Evolutionary conservation across 2,797 vertebrate genomes (phyloP), one percentile per base, ranked within the genome.

Genomic region (Pangasius macronema): DNA sequence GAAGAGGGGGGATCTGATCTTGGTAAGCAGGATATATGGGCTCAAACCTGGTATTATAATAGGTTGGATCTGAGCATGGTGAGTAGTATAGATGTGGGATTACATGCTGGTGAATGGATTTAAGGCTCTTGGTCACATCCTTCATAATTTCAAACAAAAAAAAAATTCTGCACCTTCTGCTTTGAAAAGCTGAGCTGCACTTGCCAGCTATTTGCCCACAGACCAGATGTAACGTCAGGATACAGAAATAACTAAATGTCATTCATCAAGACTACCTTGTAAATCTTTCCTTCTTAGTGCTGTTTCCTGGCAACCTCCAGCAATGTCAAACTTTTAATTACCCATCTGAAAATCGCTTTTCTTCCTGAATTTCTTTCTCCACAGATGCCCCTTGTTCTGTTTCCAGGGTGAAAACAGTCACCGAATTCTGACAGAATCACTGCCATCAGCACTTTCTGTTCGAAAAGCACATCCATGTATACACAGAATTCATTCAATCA

Each of bases 241-340:
- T 75, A 85, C 57, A 82, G 30, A 76, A 82, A 87, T 83, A 83
- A 18, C 36, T 61, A 42, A 80, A 18, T 68, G 11, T 82, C 67
- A 77, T 87, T 72, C 42, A 30, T 49, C 22, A 33, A 55, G 72
- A 76, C 49, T 85, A 73, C 46, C 33, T 49, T 68, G 46, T 61
- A 36, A 49, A 22, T 4, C 27, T 72, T 72, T 76, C 36, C 86
- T 46, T 85, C 59, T 81, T 81, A 46, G 57, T 57, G 27, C 83
- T 77, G 86, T 89, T 68, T 70, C 88, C 86, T 76, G 73, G 86
- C 77, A 89, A 89, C 83, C 61, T 67, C 20, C 3, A n/a, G 67
- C 51, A 59, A 67, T 61, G 39, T 61, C 33, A 68, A 49, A 33
- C 51, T 61, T 84, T 46, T 61, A 88, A 85, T 88, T 85, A 75